These are phyloP conservation scores for Oryzias dopingdopingensis DNA, from an alignment of 2,797 vertebrate genomes.

Conservation along the genomic window DNA sequence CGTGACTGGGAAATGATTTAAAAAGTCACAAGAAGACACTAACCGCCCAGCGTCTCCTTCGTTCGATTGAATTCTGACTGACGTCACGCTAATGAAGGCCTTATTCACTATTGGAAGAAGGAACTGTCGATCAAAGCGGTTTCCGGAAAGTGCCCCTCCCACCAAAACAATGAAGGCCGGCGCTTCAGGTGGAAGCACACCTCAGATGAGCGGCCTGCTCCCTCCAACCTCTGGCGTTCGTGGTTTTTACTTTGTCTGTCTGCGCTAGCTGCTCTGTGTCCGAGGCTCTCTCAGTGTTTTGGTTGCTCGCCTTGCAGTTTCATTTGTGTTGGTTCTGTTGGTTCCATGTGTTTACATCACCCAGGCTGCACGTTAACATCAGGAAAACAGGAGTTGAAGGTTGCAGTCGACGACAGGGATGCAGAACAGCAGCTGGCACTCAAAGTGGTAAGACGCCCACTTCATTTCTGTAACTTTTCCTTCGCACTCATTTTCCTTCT, in stretches of 20 bases:
- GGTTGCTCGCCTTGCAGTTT: conserved; percentile 21
- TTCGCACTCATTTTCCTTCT: neutral
- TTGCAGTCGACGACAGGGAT: conserved; percentile 78
- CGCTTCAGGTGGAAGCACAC: conserved; percentile 72
- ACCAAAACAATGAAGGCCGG: conserved; percentile 79
- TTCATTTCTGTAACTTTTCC: neutral
- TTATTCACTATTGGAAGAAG: conserved; percentile 40
- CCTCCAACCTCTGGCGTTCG: too few relatives aligned
- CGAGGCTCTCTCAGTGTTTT: conserved; percentile 45
- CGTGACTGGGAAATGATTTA: too few relatives aligned
- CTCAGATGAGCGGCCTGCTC: conserved; percentile 72
- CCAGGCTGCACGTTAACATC: conserved; percentile 75
- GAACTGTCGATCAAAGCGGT: conserved; percentile 34
- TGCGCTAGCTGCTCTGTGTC: too few relatives aligned
- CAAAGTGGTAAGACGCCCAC: conserved; percentile 73
- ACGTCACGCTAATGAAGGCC: rapidly evolving
- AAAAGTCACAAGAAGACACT: too few relatives aligned
- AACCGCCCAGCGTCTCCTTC: neutral
- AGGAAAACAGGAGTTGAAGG: conserved; percentile 78
- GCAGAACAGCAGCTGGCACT: conserved; percentile 83
- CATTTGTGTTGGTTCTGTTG: neutral
- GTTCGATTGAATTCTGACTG: conserved; percentile 35
- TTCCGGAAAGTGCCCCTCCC: conserved; percentile 44
- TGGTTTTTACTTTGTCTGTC: too few relatives aligned
- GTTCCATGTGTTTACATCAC: neutral